A percentile compares a stretch with the other conserved stretches of the same genome.
Conservation (phyloP, 2,888 invertebrate species). For the Cephus rjabovi region DNA sequence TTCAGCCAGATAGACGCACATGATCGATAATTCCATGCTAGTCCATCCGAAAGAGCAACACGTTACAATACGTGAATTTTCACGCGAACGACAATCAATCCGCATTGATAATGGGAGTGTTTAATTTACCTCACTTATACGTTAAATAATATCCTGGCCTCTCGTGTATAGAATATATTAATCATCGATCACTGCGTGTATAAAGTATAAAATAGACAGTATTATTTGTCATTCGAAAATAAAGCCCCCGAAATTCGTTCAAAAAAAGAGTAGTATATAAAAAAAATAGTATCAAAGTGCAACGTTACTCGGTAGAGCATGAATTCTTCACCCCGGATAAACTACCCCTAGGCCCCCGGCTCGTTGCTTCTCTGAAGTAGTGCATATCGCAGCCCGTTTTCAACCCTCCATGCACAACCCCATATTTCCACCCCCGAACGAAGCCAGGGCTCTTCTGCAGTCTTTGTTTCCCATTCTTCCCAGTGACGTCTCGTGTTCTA, state of each 20-base stretch:
- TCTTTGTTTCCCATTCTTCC: conserved; percentile 66
- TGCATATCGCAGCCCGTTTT: neutral
- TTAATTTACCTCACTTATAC: neutral
- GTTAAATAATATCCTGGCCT: neutral
- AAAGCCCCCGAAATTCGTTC: neutral
- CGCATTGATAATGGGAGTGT: neutral
- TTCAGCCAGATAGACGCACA: conserved; percentile 45
- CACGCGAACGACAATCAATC: neutral
- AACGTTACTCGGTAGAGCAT: neutral
- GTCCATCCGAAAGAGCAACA: conserved; percentile 44
- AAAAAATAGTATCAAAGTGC: neutral
- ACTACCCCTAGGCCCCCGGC: conserved; percentile 9
- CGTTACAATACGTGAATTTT: conserved; percentile 6
- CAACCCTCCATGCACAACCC: conserved; percentile 46
- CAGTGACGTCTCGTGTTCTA: conserved; percentile 60
- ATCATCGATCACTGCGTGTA: neutral
- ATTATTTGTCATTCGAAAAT: neutral
- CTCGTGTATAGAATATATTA: neutral
- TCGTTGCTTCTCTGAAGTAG: neutral
- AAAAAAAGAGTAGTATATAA: neutral
- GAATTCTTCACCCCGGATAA: neutral
- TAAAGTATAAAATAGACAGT: neutral
- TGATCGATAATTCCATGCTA: conserved; percentile 56
- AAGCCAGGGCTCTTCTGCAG: conserved; percentile 60
- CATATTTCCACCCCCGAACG: conserved; percentile 48